Base-by-base conservation (phyloP, 1,140 invertebrate species). In the Cyrtorhinus lividipennis region DNA sequence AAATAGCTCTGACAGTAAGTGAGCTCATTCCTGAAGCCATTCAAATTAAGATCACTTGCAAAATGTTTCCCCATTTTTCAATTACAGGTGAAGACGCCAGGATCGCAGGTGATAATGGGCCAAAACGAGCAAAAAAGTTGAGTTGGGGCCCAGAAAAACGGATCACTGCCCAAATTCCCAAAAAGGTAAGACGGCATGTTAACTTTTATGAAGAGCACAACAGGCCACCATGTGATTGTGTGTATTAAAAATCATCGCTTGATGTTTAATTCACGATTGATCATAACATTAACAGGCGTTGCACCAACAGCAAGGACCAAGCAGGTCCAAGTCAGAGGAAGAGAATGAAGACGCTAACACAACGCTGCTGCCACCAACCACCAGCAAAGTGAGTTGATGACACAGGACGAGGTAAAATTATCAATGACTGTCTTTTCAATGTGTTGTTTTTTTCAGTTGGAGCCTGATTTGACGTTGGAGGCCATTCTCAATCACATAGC, bases 401-500 rank as follows among this genome's bases (percentile, higher is more conserved):
- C n/a, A n/a, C n/a, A n/a, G n/a, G n/a, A n/a, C n/a, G n/a, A n/a
- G n/a, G n/a, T n/a, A n/a, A n/a, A n/a, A n/a, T n/a, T n/a, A n/a
- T n/a, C n/a, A n/a, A n/a, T n/a, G n/a, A n/a, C n/a, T n/a, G n/a
- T n/a, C n/a, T n/a, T n/a, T n/a, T n/a, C n/a, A n/a, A n/a, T n/a
- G n/a, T n/a, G n/a, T 53, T 53, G 5, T 53, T 53, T 8, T 53
- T 53, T 20, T 22, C 48, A 53, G 48, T 53, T 53, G 48, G 48
- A 53, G 64, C 44, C 61, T 18, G 69, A 71, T 23, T 46, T 73
- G 44, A 80, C 78, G 22, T 72, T 82, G 61, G 75, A 79, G 46
- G 78, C 79, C 1, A 80, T 82, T 66, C 65, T 82, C 56, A 80
- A 81, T 69, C 80, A 82, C 66, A 81, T 81, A 53, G 80, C 80